These are phyloP conservation scores for Aphidius gifuensis DNA, from an alignment of 1,140 invertebrate genomes.

Conservation along the genomic window DNA sequence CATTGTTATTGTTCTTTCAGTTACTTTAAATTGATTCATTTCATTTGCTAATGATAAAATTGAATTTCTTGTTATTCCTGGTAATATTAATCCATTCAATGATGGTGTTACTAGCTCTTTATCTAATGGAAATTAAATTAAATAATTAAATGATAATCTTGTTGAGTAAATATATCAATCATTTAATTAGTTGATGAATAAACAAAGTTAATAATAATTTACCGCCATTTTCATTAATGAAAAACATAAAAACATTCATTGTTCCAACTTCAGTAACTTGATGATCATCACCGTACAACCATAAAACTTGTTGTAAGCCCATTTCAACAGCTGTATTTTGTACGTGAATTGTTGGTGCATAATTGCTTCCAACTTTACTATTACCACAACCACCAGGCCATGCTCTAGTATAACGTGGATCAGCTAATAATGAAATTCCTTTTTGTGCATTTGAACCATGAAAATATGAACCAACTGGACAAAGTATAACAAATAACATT, in stretches of 20 bases:
- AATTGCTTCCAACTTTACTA: constrained; percentile 93
- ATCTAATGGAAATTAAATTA: constrained; percentile 60
- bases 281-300: constrained; percentile 93
- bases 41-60: constrained; percentile 77
- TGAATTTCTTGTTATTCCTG: constrained; percentile 87
- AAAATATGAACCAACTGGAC: constrained; percentile 93
- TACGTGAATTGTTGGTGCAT: constrained; percentile 81
- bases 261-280: constrained; percentile 96
- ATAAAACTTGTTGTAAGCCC: constrained; percentile 93
- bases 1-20: constrained; percentile 86
- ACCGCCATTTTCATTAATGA: constrained; percentile 89
- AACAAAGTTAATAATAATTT: constrained; percentile 32
- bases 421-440: constrained; percentile 68
- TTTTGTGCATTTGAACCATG: constrained; percentile 56
- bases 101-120: constrained; percentile 92
- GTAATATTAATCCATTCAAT: constrained; percentile 85
- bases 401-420: constrained; percentile 79
- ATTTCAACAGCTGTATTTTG: constrained; percentile 74
- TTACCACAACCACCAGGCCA: constrained; percentile 96
- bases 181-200: background rate
- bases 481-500: constrained; percentile 85
- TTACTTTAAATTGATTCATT: constrained; percentile 86
- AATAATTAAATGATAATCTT: background rate
- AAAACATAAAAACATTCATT: constrained; percentile 96
- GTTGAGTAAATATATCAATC: background rate